These are phyloP conservation scores for Metopolophium dirhodum DNA, from an alignment of 1,140 invertebrate species.

Conservation along the genomic window DNA sequence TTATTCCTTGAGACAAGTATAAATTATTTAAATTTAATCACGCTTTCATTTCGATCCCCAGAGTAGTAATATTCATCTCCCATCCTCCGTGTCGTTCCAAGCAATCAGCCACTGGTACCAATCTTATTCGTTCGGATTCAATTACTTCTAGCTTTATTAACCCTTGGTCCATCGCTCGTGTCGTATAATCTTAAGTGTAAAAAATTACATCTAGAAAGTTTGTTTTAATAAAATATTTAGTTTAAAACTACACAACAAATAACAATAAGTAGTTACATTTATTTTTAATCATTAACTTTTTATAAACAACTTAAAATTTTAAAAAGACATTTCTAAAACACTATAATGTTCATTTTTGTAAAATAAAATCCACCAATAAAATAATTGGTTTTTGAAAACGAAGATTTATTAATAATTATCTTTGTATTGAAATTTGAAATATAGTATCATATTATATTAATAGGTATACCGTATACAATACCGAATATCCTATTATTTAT, in stretches of 20 bases:
- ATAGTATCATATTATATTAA: too few species aligned
- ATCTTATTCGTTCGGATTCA: slow-evolving; percentile 43
- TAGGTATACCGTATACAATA: neutral
- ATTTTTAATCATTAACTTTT: neutral
- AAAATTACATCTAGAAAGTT: slow-evolving; percentile 2
- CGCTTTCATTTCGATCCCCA: slow-evolving; percentile 48
- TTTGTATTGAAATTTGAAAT: neutral
- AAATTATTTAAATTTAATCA: slow-evolving; percentile 58
- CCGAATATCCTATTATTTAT: neutral
- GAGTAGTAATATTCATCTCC: slow-evolving; percentile 48
- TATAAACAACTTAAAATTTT: too few species aligned
- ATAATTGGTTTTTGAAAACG: too few species aligned
- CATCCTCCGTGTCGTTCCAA: slow-evolving; percentile 1
- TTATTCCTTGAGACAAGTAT: slow-evolving; percentile 57
- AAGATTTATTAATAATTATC: neutral
- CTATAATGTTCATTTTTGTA: too few species aligned
- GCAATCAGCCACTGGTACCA: slow-evolving; percentile 47
- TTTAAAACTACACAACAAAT: neutral
- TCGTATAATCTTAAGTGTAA: slow-evolving; percentile 29
- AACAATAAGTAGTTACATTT: neutral
- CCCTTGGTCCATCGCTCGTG: slow-evolving; percentile 1
- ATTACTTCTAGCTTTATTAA: slow-evolving; percentile 56
- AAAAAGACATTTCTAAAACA: too few species aligned
- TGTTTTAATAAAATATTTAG: neutral
- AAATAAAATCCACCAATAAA: too few species aligned